Evolutionary conservation across 1,140 invertebrate genomes (phyloP), one percentile per base, ranked within the genome.

Genomic region (Trichonephila clavipes): DNA sequence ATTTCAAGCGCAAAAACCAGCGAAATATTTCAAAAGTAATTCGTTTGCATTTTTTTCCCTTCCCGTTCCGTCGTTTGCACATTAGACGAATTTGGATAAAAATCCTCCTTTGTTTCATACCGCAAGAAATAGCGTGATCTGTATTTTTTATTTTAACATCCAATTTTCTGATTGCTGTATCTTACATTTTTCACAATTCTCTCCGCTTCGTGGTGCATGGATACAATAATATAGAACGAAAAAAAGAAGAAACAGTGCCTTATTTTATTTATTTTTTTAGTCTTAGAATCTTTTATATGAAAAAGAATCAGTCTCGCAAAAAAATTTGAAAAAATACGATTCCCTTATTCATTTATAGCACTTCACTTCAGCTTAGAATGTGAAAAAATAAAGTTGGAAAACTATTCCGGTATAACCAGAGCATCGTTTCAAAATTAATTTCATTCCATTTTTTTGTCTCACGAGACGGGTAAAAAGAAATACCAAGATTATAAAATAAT

Each of bases 21-120:
- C 40, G 72, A 77, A 77, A 77, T 77, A 77, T 77, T 77, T 77
- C 34, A 1, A 77, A 77, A 77, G 72, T 34, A 77, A 77, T 77
- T 77, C 18, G 28, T 40, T 77, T 77, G 28, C 69, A 16, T 34
- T 77, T 34, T 34, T 72, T 34, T 18, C 16, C 16, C 6, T 40
- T 77, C 3, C 16, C 18, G 14, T 18, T 77, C 18, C 34, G 10
- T 77, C 72, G 40, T 0, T 19, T 77, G 34, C 34, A 14, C 72
- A 18, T 77, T 40, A 77, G 34, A 77, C 18, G 16, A 34, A 77
- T 77, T 77, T 40, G 28, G 34, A 77, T 77, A 77, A 77, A 77
- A 77, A 34, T 77, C 16, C 72, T 77, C 2, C 34, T 40, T 18
- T 77, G 40, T 77, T 77, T 28, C 28, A 40, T 40, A 77, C 34